Evolutionary conservation across 2,113 vertebrate genomes (phyloP).

Genomic region (Oryzias celebensis): DNA sequence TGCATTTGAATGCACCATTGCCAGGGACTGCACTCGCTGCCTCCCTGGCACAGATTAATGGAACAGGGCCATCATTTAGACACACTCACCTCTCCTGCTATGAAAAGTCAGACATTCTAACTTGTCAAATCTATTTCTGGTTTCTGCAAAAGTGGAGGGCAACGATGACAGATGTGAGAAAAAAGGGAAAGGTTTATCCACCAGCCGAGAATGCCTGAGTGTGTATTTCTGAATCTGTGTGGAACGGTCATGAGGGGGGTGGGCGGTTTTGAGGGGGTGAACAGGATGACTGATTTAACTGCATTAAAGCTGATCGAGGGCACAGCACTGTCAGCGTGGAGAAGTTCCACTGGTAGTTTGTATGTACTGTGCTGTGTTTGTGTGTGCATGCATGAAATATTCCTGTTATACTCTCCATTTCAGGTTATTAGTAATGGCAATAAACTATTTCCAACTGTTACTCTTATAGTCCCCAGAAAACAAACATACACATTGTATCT

Average conservation of each 20-base stretch:
- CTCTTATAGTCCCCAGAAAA: slow-evolving; percentile 36
- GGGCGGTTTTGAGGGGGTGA: slow-evolving; percentile 1
- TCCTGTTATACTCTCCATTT: slow-evolving; percentile 46
- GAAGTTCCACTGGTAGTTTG: slow-evolving; percentile 16
- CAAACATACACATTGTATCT: slow-evolving; percentile 18
- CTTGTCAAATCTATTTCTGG: slow-evolving; percentile 13
- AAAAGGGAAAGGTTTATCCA: background rate
- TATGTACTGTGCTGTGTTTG: slow-evolving; percentile 5
- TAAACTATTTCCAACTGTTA: slow-evolving; percentile 61
- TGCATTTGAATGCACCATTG: slow-evolving; percentile 2
- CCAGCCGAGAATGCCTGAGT: slow-evolving; percentile 1
- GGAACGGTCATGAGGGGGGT: slow-evolving; percentile 3
- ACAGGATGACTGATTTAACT: slow-evolving; percentile 43
- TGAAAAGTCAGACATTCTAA: slow-evolving; percentile 17
- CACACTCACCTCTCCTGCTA: slow-evolving; percentile 29
- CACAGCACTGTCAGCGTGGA: slow-evolving; percentile 26
- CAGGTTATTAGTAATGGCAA: slow-evolving; percentile 58
- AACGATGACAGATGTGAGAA: slow-evolving; percentile 5
- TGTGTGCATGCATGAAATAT: slow-evolving; percentile 14
- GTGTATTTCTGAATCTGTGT: background rate
- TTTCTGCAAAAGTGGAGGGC: background rate
- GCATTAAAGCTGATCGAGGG: slow-evolving; percentile 33
- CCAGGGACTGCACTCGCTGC: slow-evolving; percentile 3
- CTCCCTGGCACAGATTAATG: slow-evolving; percentile 25
- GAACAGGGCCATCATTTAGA: slow-evolving; percentile 32